A percentile compares a stretch with the other conserved stretches of the same genome.
Evolutionary conservation across 2,113 vertebrate genomes (phyloP).

Genomic region (Pseudonaja textilis): DNA sequence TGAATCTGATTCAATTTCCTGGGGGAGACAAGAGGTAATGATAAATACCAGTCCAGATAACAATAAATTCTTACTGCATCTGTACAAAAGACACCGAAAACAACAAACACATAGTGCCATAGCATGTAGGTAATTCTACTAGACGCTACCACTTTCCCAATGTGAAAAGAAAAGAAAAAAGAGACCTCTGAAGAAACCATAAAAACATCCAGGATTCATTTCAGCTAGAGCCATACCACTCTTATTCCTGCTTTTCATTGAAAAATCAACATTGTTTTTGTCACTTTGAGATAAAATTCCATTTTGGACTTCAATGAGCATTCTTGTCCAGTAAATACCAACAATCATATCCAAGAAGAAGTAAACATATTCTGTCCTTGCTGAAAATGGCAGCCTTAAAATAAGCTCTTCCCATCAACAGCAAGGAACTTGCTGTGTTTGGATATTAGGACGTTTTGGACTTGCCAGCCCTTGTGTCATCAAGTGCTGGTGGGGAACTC

Average conservation of each 20-base stretch:
- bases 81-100: conserved; percentile 68
- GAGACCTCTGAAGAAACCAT: conserved; percentile 63
- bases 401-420: not conserved
- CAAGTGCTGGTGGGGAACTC: not conserved
- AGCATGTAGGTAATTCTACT: conserved; percentile 53
- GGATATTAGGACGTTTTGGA: not conserved
- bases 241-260: not conserved
- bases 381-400: not conserved
- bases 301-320: not conserved
- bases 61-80: conserved; percentile 77
- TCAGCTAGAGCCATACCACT: not conserved
- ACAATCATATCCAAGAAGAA: not conserved
- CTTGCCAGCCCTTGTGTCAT: not conserved
- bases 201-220: conserved; percentile 59
- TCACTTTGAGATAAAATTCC: not conserved
- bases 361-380: not conserved
- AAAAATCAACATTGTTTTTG: not conserved
- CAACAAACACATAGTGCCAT: conserved; percentile 57
- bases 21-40: conserved; percentile 25
- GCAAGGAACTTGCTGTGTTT: not conserved
- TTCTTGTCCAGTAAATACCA: not conserved
- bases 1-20: conserved; percentile 54
- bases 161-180: conserved; percentile 48
- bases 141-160: conserved; percentile 47
- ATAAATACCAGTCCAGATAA: conserved; percentile 56